These are phyloP conservation scores for Perdix hodgsoniae DNA, from an alignment of 2,797 vertebrate species.

Conservation along the genomic window DNA sequence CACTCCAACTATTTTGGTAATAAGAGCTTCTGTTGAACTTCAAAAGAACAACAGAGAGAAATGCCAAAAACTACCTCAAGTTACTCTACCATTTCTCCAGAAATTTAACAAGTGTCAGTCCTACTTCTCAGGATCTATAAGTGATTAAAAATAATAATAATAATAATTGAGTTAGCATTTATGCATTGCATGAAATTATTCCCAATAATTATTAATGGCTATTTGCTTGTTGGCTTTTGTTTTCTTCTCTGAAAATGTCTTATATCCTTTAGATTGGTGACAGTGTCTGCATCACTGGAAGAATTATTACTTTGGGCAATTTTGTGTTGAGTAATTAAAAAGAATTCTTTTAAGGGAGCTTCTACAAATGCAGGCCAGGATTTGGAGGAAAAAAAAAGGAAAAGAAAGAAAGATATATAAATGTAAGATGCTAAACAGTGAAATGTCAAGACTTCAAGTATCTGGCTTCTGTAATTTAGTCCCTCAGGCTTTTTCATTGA, in stretches of 20 bases:
- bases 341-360: neutral
- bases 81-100: neutral
- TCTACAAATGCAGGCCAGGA: neutral
- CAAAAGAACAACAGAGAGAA: neutral
- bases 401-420: neutral
- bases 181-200: neutral
- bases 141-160: neutral
- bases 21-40: neutral
- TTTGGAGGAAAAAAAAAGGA: neutral
- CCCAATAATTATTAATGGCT: neutral
- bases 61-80: neutral
- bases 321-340: neutral
- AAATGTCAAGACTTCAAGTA: conserved; percentile 1
- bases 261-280: neutral
- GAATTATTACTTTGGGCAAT: neutral
- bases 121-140: neutral
- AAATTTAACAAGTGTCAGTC: neutral
- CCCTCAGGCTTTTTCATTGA: conserved; percentile 48
- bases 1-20: neutral
- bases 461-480: neutral
- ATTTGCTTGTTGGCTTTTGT: neutral
- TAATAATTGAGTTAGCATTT: neutral
- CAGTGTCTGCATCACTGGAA: neutral
- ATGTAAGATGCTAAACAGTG: conserved; percentile 23
- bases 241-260: neutral